Evolutionary conservation across 2,797 vertebrate genomes (phyloP).

Genomic region (Microchirus variegatus): DNA sequence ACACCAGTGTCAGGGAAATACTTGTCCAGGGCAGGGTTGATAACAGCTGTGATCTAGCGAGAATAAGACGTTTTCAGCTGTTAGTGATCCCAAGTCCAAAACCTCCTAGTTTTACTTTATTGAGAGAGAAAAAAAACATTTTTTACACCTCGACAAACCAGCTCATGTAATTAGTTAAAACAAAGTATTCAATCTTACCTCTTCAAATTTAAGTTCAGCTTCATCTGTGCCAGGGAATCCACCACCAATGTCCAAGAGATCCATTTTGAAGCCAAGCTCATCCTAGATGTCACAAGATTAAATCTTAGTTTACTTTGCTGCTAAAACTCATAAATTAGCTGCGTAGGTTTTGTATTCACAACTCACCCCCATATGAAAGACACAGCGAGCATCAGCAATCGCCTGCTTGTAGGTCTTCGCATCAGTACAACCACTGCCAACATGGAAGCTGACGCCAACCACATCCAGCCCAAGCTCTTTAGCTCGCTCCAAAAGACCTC

Average conservation of each 20-base stretch:
- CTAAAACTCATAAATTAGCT: neutral
- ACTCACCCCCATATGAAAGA: constrained; percentile 97
- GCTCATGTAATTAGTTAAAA: no score
- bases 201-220: constrained; percentile 94
- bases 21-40: constrained; percentile 93
- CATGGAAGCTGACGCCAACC: constrained; percentile 96
- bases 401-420: constrained; percentile 90
- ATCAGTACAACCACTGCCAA: constrained; percentile 96
- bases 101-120: neutral
- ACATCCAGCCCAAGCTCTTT: constrained; percentile 90
- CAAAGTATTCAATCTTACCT: constrained; percentile 79
- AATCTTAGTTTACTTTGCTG: neutral
- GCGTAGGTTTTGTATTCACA: neutral
- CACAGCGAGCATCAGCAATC: constrained; percentile 92
- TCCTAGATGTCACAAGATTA: constrained; percentile 71
- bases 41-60: constrained; percentile 88
- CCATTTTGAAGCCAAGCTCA: constrained; percentile 92
- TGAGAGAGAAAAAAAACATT: no score
- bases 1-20: constrained; percentile 91
- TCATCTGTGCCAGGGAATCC: constrained; percentile 97
- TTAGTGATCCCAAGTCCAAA: neutral
- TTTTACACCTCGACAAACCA: neutral
- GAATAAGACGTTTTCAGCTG: neutral
- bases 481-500: constrained; percentile 90
- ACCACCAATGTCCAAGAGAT: constrained; percentile 94